Conservation (phyloP, 2,113 vertebrate genomes). For the Pygoscelis adeliae region DNA sequence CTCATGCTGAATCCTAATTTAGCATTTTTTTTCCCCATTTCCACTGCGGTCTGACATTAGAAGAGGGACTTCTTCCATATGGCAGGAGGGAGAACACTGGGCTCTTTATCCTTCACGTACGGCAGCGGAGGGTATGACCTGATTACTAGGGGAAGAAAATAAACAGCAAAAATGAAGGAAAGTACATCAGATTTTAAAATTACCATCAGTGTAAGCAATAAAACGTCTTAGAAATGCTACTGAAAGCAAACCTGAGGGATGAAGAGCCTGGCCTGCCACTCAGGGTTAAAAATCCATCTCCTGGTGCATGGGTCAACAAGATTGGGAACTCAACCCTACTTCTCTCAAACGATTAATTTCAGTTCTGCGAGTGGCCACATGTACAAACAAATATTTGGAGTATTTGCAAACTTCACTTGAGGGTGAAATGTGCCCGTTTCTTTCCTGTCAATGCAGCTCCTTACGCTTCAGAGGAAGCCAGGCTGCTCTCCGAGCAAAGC, state of each 20-base stretch:
- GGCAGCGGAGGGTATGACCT: background rate
- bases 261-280: background rate
- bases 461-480: background rate
- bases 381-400: background rate
- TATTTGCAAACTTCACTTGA: background rate
- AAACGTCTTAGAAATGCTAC: background rate
- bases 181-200: background rate
- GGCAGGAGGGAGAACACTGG: background rate
- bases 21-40: background rate
- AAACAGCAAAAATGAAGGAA: background rate
- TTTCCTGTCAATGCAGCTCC: background rate
- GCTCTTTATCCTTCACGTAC: background rate
- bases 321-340: background rate
- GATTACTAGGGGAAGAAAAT: background rate
- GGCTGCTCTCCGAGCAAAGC: background rate
- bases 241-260: background rate
- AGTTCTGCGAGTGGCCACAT: background rate
- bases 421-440: background rate
- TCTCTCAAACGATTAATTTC: background rate
- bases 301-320: rapidly evolving
- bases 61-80: background rate
- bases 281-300: background rate
- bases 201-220: background rate
- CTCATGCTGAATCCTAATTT: background rate
- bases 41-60: background rate